phyloP scores from a whole-genome alignment of 2,797 vertebrate species.

The Myotis daubentonii region DNA sequence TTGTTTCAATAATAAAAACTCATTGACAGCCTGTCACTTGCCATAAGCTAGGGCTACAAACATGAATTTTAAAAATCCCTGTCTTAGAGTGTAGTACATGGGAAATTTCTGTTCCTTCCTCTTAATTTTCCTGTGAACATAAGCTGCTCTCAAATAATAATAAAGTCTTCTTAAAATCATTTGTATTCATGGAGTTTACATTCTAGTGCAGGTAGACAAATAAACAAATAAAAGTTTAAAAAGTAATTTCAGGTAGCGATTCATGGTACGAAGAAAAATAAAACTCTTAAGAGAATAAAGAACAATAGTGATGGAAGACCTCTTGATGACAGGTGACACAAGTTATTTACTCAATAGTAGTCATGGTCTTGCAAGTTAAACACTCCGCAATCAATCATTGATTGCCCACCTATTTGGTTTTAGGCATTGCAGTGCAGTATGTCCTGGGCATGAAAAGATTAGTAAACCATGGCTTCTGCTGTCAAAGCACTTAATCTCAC shows the following conservation, averaged over 20 bases:
- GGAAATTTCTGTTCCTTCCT: background rate
- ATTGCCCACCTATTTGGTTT: background rate
- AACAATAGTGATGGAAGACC: background rate
- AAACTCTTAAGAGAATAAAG: background rate
- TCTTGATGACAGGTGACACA: background rate
- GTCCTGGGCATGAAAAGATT: background rate
- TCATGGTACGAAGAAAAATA: background rate
- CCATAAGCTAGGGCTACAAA: background rate
- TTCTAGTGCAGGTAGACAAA: background rate
- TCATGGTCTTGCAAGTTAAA: background rate
- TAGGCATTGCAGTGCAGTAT: background rate
- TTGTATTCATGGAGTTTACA: background rate
- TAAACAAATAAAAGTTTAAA: background rate
- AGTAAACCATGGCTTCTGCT: background rate
- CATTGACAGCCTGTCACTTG: background rate
- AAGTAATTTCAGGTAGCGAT: background rate
- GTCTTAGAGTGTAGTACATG: background rate
- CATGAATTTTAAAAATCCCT: background rate
- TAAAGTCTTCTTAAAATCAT: background rate
- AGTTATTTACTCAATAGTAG: conserved; percentile 3
- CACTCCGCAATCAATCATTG: background rate
- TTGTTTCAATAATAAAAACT: background rate
- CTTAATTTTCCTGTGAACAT: conserved; percentile 5
- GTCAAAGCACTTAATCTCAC: background rate
- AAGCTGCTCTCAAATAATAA: background rate